Percentiles rank a stretch among this genome's conserved stretches.
Conservation (phyloP, 2,888 invertebrate genomes). For the Chloromyia formosa region DNA sequence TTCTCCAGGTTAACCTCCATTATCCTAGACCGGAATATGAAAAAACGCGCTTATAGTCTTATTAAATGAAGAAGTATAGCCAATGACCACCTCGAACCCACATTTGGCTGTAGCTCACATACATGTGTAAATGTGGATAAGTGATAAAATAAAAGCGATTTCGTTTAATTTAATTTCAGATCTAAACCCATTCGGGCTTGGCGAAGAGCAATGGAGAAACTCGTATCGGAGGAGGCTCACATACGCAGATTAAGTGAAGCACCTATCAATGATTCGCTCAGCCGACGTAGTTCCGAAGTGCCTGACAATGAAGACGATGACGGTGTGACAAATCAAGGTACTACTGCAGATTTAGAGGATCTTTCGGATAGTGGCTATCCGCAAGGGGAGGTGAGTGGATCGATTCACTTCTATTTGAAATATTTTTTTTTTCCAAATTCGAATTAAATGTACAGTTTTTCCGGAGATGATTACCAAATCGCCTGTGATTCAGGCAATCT, state of each 20-base stretch:
- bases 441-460: too few relatives aligned
- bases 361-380: constrained; percentile 52
- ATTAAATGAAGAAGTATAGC: too few relatives aligned
- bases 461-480: too few relatives aligned
- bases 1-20: too few relatives aligned
- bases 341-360: constrained; percentile 52
- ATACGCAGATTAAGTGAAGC: constrained; percentile 44
- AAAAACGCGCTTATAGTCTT: too few relatives aligned
- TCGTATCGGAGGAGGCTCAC: constrained; percentile 46
- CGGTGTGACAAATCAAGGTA: constrained; percentile 52
- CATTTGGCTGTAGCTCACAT: too few relatives aligned
- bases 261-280: constrained; percentile 10
- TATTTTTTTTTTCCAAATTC: not conserved
- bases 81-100: too few relatives aligned
- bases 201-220: constrained; percentile 50
- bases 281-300: constrained; percentile 24
- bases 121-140: too few relatives aligned
- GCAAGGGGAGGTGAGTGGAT: constrained; percentile 55
- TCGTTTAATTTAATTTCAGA: constrained; percentile 35
- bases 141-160: too few relatives aligned
- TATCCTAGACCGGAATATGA: too few relatives aligned
- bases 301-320: constrained; percentile 39
- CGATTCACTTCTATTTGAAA: too few relatives aligned
- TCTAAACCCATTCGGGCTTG: constrained; percentile 46
- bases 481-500: too few relatives aligned